These are phyloP conservation scores for Myotis daubentonii DNA, from an alignment of 2,797 vertebrate species.

Conservation along the genomic window DNA sequence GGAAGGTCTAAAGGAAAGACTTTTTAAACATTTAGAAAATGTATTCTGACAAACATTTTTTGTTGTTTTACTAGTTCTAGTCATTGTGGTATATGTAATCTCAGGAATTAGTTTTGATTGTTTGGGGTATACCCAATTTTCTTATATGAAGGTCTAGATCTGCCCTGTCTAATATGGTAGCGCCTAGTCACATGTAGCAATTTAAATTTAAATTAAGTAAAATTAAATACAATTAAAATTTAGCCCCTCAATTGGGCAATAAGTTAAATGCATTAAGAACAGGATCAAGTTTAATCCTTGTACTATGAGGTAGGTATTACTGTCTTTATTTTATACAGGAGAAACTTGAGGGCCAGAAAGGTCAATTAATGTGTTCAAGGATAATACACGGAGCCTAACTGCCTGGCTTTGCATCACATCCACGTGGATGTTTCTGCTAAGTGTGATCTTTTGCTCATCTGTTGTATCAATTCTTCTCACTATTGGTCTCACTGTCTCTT, in stretches of 20 bases:
- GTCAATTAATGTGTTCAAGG: background rate
- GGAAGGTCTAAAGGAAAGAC: background rate
- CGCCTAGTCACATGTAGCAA: background rate
- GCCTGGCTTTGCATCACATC: background rate
- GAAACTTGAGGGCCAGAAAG: background rate
- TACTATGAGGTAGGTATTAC: background rate
- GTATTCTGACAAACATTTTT: background rate
- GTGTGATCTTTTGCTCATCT: background rate
- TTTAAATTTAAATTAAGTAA: background rate
- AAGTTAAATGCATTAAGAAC: background rate
- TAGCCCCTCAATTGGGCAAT: background rate
- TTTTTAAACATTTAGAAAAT: background rate
- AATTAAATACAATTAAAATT: background rate
- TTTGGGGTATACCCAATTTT: background rate
- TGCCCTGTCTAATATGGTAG: background rate
- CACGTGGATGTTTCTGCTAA: background rate
- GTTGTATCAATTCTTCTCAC: background rate
- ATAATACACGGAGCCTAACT: fast-evolving
- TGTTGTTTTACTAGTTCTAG: background rate
- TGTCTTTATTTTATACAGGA: background rate
- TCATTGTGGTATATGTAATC: background rate
- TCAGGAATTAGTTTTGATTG: background rate
- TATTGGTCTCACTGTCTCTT: background rate
- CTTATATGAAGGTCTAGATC: background rate
- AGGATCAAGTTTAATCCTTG: background rate